Conservation (phyloP, 2,888 invertebrate species). For the Acanthacorydalis orientalis region DNA sequence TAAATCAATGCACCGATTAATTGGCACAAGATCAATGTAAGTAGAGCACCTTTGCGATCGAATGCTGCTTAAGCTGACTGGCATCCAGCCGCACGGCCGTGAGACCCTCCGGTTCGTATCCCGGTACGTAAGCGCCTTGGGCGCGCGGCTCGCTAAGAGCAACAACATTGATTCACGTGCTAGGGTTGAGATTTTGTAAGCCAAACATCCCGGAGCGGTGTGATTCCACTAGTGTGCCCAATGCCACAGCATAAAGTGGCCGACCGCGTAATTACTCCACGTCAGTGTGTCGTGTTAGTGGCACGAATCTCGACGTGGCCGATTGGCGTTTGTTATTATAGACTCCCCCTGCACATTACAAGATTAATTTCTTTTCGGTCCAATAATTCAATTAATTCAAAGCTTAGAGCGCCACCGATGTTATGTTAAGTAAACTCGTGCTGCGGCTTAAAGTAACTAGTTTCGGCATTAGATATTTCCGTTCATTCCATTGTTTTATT, state of each 20-base stretch:
- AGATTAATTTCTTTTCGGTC: conserved; percentile 33
- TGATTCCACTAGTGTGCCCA: conserved; percentile 19
- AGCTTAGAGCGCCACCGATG: conserved; percentile 21
- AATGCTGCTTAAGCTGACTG: too few relatives aligned
- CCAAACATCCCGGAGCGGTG: conserved; percentile 21
- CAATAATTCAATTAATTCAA: conserved; percentile 32
- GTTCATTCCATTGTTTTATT: conserved; percentile 4
- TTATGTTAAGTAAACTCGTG: conserved; percentile 25
- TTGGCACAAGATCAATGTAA: too few relatives aligned
- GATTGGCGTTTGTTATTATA: conserved; percentile 15
- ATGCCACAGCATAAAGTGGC: conserved; percentile 8
- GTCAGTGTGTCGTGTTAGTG: conserved; percentile 13
- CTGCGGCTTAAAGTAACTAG: conserved; percentile 21
- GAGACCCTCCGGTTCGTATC: too few relatives aligned
- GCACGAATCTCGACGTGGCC: not conserved
- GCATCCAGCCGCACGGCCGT: too few relatives aligned
- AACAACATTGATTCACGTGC: conserved; percentile 18
- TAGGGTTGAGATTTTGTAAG: conserved; percentile 20
- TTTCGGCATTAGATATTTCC: conserved; percentile 20
- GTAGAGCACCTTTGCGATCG: too few relatives aligned
- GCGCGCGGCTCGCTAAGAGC: conserved; percentile 18
- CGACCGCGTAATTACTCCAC: conserved; percentile 20
- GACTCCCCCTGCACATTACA: conserved; percentile 24
- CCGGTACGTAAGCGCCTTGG: conserved; percentile 16
- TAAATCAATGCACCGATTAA: too few relatives aligned